Evolutionary conservation across 2,888 invertebrate genomes (phyloP), one percentile per base, ranked within the genome.

Genomic region (Hirudinaria manillensis): DNA sequence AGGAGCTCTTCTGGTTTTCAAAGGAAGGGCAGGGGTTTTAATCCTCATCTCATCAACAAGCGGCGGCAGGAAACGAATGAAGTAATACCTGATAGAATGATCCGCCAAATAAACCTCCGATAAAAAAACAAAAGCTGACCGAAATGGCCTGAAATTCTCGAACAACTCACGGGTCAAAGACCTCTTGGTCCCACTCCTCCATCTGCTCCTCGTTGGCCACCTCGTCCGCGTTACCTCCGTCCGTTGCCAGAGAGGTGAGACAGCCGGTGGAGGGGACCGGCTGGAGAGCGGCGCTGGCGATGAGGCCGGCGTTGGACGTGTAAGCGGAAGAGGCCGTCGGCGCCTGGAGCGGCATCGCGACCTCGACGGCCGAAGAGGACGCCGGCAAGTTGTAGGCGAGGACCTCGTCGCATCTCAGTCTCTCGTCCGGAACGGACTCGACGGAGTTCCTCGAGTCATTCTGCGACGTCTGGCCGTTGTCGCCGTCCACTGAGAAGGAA

Each of bases 1-100:
- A 0, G 95, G 95, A 81, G 93, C 93, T 82, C 93, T 93, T 72
- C 95, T 87, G 0, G 95, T 96, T 84, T 93, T 93, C 65, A 95
- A 87, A 0, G 96, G 96, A 76, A 96, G 87, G 1, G 95, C 95
- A 19, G 85, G 84, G 7, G 81, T 79, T 70, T 82, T 77, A 81
- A 90, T 90, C 80, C 90, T 87, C 89, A 92, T 90, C 79, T 92
- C 92, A 68, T 90, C 89, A 0, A 91, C 91, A 38, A 92, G 85
- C 16, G 92, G 92, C 45, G 92, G 92, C 80, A 96, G 89, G 87
- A 92, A 93, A 84, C 94, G 93, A 78, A 96, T 94, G 85, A 96
- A 94, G 76, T 75, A 78, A 72, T 80, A 80, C 72, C 80, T 80
- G 73, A n/a, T n/a, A n/a, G n/a, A n/a, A n/a, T n/a, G n/a, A n/a